These are phyloP conservation scores for Ephialtes manifestator DNA, from an alignment of 2,888 invertebrate species.

Conservation along the genomic window DNA sequence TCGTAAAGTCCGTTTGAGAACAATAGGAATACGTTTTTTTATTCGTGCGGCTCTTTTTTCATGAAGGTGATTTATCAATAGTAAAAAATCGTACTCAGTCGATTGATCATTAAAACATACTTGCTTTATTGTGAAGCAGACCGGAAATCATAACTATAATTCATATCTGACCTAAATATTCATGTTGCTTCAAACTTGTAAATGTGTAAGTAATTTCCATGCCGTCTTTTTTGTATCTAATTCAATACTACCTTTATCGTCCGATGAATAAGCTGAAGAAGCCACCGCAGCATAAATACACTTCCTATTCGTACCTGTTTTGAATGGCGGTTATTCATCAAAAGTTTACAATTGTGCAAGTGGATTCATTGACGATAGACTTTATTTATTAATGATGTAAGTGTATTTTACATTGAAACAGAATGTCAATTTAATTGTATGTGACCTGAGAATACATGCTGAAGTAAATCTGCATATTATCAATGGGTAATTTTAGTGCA, in stretches of 20 bases:
- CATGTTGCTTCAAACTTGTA: not conserved
- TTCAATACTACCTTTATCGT: not conserved
- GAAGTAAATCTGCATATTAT: no score
- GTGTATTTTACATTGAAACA: no score
- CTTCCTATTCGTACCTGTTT: not conserved
- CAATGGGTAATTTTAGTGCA: no score
- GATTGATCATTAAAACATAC: not conserved
- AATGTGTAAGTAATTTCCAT: not conserved
- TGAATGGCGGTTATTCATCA: no score
- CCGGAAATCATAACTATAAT: not conserved
- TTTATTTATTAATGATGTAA: no score
- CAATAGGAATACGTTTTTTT: no score
- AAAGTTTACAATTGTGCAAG: no score
- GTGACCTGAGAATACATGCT: no score
- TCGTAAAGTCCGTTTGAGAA: not conserved
- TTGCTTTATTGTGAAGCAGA: not conserved
- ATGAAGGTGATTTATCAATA: not conserved
- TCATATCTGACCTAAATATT: not conserved
- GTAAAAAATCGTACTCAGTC: not conserved
- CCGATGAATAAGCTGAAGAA: not conserved
- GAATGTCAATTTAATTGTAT: no score
- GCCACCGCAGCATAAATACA: no score
- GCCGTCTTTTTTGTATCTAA: not conserved
- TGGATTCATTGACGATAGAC: no score
- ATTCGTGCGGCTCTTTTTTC: not conserved